Evolutionary conservation across 2,888 invertebrate genomes (phyloP), one percentile per base, ranked within the genome.

Genomic region (Agriopis aurantiaria): DNA sequence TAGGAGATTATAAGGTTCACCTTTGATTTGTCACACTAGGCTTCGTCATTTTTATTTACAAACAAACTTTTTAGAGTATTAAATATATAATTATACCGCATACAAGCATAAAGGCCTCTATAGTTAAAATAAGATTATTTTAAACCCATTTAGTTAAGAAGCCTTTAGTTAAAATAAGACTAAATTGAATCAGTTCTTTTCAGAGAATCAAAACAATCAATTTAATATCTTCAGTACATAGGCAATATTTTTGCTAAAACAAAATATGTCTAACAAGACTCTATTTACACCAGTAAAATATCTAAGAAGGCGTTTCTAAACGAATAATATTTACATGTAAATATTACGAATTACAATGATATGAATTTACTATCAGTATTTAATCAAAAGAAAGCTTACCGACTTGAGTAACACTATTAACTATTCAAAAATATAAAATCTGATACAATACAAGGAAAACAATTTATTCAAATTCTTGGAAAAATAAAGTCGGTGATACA

Each of bases 251-350:
- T 45, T 10, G 9, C 0, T 4, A 11, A 46, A 46, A 8, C 33
- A n/a, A 43, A 45, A 3, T 23, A 33, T 9, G 11, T 45, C 12
- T 71, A 79, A 77, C 79, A 83, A 82, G 78, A 80, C 77, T 80
- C 80, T 83, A 80, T 83, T 75, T 82, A 70, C 70, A 70, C 53
- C 49, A 49, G 60, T 70, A 66, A 71, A 71, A 79, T 82, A 84
- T 87, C 91, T 92, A 92, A 88, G 91, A 92, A 92, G 92, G 92
- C 92, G 83, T 86, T 88, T 83, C 91, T 92, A 92, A 87, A 85
- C 76, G 72, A 83, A 61, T 51, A 83, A 80, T 86, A 84, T 88
- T 81, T 87, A 85, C 86, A 87, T 51, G 45, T 57, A 45, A 59
- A 56, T 45, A 57, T 69, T 64, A 58, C 12, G 12, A 46, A 58